Evolutionary conservation across 2,797 vertebrate species (phyloP).

Genomic region (Intellagama lesueurii): DNA sequence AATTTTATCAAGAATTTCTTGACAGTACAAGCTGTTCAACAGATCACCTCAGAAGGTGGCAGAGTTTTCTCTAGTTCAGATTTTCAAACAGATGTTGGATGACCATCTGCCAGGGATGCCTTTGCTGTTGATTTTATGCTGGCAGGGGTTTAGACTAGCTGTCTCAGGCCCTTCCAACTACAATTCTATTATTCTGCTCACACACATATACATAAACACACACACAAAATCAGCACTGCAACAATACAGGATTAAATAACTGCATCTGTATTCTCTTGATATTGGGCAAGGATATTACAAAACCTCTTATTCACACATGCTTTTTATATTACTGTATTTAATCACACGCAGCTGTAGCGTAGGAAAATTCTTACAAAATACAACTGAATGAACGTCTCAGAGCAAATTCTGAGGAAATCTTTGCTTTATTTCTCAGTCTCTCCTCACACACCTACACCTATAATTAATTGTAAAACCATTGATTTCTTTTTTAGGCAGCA

Average conservation of each 20-base stretch:
- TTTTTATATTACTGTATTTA: constrained; percentile 83
- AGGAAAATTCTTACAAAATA: constrained; percentile 79
- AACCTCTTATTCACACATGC: constrained; percentile 79
- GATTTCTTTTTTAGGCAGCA: not conserved
- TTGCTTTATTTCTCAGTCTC: constrained; percentile 64
- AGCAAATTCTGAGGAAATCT: constrained; percentile 77
- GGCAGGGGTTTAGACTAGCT: not conserved
- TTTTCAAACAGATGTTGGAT: too few relatives aligned
- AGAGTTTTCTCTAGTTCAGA: too few relatives aligned
- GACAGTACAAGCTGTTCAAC: too few relatives aligned
- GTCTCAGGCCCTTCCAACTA: not conserved
- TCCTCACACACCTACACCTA: not conserved
- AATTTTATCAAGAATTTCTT: too few relatives aligned
- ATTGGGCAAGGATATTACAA: constrained; percentile 77
- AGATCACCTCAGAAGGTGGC: too few relatives aligned
- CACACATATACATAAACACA: not conserved
- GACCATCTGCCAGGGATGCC: too few relatives aligned
- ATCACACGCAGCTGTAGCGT: constrained; percentile 82
- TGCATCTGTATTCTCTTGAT: constrained; percentile 73
- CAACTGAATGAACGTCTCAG: constrained; percentile 75
- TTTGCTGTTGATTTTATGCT: too few relatives aligned
- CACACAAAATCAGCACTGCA: not conserved
- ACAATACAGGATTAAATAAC: constrained; percentile 58
- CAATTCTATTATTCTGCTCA: constrained; percentile 30
- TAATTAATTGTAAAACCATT: constrained; percentile 56